A percentile compares a stretch with the other conserved stretches of the same genome.
Evolutionary conservation across 2,113 vertebrate species (phyloP).

Genomic region (Amazona guildingii): DNA sequence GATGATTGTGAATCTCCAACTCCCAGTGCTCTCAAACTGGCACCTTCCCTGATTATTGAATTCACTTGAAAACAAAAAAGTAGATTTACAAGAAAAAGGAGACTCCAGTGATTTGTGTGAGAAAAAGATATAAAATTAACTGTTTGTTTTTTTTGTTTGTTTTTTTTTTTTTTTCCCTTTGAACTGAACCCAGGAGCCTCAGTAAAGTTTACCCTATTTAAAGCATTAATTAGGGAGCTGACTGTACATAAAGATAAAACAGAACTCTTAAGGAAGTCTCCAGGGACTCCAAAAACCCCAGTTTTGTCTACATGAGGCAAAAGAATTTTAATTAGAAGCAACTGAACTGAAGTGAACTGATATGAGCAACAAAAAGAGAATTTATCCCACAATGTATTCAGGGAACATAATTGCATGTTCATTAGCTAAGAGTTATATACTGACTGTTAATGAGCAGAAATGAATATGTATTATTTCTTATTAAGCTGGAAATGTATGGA

Average conservation of each 20-base stretch:
- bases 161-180: slow-evolving; percentile 47
- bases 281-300: slow-evolving; percentile 31
- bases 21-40: slow-evolving; percentile 33
- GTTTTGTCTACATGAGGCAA: slow-evolving; percentile 61
- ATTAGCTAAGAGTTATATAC: slow-evolving; percentile 64
- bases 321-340: slow-evolving; percentile 71
- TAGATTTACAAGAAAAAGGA: slow-evolving; percentile 47
- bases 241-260: slow-evolving; percentile 71
- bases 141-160: background rate
- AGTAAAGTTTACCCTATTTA: slow-evolving; percentile 67
- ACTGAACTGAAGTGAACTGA: slow-evolving; percentile 61
- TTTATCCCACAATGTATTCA: slow-evolving; percentile 56
- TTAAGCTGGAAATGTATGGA: slow-evolving; percentile 59
- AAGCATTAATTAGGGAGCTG: slow-evolving; percentile 67
- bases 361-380: slow-evolving; percentile 51
- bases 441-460: slow-evolving; percentile 68
- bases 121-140: slow-evolving; percentile 55
- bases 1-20: background rate
- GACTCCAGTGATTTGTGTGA: slow-evolving; percentile 42
- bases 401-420: slow-evolving; percentile 63
- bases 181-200: slow-evolving; percentile 60
- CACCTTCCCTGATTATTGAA: slow-evolving; percentile 24
- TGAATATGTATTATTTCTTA: slow-evolving; percentile 70
- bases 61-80: slow-evolving; percentile 54
- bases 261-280: slow-evolving; percentile 59